Base-by-base conservation (phyloP, 2,797 vertebrate genomes). In the Cynodonichthys magdalenae region DNA sequence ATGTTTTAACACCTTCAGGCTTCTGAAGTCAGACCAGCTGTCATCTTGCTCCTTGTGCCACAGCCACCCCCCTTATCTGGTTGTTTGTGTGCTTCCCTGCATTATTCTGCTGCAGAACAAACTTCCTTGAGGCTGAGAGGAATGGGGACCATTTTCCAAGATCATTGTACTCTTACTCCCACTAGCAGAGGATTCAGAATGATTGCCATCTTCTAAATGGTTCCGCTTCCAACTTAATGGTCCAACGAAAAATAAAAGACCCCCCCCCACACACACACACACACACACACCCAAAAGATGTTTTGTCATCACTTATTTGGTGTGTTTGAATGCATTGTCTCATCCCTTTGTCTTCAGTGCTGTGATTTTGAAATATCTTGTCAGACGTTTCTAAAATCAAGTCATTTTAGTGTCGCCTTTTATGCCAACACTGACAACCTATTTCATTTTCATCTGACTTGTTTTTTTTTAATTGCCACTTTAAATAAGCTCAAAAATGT, bases 1-100 rank as follows among this genome's bases (percentile, higher is more conserved):
- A 99, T 2, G 95, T 96, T 77, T 94, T 99, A 62, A 96, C 95
- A 15, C 97, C 96, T 47, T 96, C 96, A 0, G 96, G 97, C 19
- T 99, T 98, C 91, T 99, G 94, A 95, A 49, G 56, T 28, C 51
- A 15, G 29, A 60, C 61, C 24, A 59, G 42, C 61, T 29, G 28
- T 39, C 41, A 36, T 2, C 34, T 12, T 36, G 34, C 34, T 36
- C 10, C 34, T 36, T 36, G 34, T 36, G 34, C 34, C 34, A 36
- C 34, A 36, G 9, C 10, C 10, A 9, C 9, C 9, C 50, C 29
- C 55, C 27, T 31, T 5, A 2, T 20, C 20, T 59, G 31, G 24
- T 57, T 59, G 20, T 48, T 45, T 18, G 34, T 56, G 63, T 74
- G 1, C 52, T 54, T 65, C 46, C 58, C 39, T 42, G 19, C 17